Evolutionary conservation across 2,797 vertebrate genomes (phyloP), one percentile per base, ranked within the genome.

Genomic region (Passerculus sandwichensis): DNA sequence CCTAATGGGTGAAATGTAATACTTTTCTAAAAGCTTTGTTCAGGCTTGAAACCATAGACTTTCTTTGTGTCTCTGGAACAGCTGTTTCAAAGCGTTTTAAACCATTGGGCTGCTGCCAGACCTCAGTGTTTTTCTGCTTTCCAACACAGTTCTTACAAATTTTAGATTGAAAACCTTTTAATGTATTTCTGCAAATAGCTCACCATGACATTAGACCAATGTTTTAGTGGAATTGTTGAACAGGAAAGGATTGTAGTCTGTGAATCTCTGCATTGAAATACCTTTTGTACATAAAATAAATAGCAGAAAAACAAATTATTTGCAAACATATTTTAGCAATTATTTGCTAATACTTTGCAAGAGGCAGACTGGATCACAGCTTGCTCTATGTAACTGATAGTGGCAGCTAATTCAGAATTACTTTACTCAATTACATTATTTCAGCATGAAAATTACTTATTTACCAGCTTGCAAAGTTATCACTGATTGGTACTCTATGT

Each of bases 1-100:
- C 30, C 59, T 81, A 48, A 73, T 47, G 34, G 47, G 11, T 86
- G 85, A 84, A 90, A 86, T 3, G 21, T 30, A 81, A 88, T 65
- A 90, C 1, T 1, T 36, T 44, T 1, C 36, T 50, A 48, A 84
- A 57, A 84, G 38, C 36, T 85, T 92, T 82, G 51, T 70, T 92
- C 34, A 53, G 51, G 42, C 29, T 76, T 56, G 67, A 85, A 57
- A 66, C 64, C 47, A 32, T 8, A 85, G 85, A 76, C 60, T 84
- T 77, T 71, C 56, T 93, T 88, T 95, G n/a, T 92, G 57, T 79
- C 26, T 48, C 65, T 17, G 18, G 26, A 83, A 64, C 72, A 93
- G 88, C 79, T 94, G 72, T 83, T 89, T 85, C 48, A 64, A 83
- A 89, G 69, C 65, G 38, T 89, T 92, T 85, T 79, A 87, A 93